These are phyloP conservation scores for Leucoptera coffeella DNA, from an alignment of 2,888 invertebrate species.

Conservation along the genomic window DNA sequence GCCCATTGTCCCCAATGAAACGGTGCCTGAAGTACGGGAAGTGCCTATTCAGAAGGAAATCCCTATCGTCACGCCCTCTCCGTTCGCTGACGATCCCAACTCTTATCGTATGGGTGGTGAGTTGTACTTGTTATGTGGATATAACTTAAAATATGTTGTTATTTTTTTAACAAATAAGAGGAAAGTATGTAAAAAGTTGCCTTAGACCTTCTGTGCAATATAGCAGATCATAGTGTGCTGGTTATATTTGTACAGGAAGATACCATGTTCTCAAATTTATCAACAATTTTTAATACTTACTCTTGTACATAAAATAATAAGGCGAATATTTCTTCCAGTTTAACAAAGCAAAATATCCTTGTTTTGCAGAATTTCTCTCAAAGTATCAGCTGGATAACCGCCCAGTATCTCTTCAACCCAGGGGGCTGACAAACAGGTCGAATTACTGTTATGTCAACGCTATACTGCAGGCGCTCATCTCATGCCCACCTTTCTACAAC, in stretches of 20 bases:
- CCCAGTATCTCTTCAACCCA: constrained; percentile 74
- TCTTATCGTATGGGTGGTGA: constrained; percentile 67
- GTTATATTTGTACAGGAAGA: no score
- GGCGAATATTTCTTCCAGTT: background rate
- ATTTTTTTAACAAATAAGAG: no score
- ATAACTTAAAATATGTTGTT: no score
- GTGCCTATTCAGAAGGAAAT: constrained; percentile 15
- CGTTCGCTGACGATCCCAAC: constrained; percentile 59
- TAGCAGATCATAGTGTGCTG: no score
- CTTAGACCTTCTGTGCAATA: no score
- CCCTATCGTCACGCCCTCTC: constrained; percentile 32
- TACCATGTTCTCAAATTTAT: no score
- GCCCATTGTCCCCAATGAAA: constrained; percentile 9
- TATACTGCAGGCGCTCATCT: constrained; percentile 86
- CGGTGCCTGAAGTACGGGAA: background rate
- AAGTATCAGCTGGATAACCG: constrained; percentile 73
- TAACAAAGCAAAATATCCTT: background rate
- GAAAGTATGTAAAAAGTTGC: no score
- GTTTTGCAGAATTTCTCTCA: constrained; percentile 64
- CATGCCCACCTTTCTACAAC: constrained; percentile 94
- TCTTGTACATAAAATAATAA: background rate
- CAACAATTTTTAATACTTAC: no score
- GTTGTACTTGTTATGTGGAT: constrained; percentile 11
- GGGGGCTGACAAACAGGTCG: constrained; percentile 87
- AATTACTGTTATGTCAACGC: constrained; percentile 98